Base-by-base conservation (phyloP, 2,797 vertebrate genomes). In the Lophius americanus region DNA sequence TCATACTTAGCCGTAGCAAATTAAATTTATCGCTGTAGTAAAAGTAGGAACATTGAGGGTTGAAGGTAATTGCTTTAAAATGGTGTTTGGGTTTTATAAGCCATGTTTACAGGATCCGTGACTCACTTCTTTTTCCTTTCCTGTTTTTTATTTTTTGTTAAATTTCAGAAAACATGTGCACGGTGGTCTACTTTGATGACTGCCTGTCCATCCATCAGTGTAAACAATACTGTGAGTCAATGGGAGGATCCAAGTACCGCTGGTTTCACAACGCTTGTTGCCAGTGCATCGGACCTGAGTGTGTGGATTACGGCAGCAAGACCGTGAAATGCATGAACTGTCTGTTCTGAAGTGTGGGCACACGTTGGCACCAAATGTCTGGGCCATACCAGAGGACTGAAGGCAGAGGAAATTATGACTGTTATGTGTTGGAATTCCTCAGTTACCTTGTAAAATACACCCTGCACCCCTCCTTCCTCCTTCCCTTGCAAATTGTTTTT, bases 251-350 rank as follows among this genome's bases (percentile, higher is more conserved):
- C 65, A 99, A 99, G 74, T 99, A 99, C 84, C 95, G 97, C 69
- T 99, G 98, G 98, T 99, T 99, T 81, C 98, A 99, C 91, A 99
- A 99, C 36, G 98, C 98, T 64, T 99, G 98, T 94, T 99, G 98
- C 9, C 96, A 99, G 86, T 99, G 98, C 71, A 94, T 99, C 5
- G 98, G 98, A 2, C 98, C 98, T 0, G 97, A 99, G 77, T 99
- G 98, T 51, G 92, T 99, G 36, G 97, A 99, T 92, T 99, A 99
- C 0, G 98, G 98, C 84, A 99, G 97, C 88, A 99, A 97, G 87
- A 92, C 94, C 7, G 97, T 98, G 75, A 97, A 97, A 76, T 99
- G 98, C 88, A 95, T 96, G 94, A 98, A 98, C 94, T 99, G 98
- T 91, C 96, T 98, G 84, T 96, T 97, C 87, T 99, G 91, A 97